Conservation (phyloP, 2,888 invertebrate species). For the Colletes collaris region DNA sequence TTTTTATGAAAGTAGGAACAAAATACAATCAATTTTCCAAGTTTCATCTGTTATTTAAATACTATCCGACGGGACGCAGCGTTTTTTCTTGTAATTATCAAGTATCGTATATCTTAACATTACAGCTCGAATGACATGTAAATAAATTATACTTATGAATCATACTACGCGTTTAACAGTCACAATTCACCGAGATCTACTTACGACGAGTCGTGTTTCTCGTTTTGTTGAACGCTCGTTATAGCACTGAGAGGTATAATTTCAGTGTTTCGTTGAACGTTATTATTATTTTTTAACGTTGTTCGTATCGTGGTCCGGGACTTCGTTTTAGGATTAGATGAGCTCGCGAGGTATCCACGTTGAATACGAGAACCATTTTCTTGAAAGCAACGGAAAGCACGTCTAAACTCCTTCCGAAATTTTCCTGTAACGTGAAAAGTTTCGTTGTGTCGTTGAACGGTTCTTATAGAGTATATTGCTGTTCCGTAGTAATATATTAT, state of each 20-base stretch:
- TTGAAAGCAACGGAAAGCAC: constrained; percentile 79
- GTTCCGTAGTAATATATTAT: too few species aligned
- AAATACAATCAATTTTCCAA: constrained; percentile 29
- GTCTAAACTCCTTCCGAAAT: constrained; percentile 83
- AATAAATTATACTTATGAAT: constrained; percentile 36
- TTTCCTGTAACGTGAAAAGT: constrained; percentile 79
- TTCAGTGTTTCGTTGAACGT: constrained; percentile 76
- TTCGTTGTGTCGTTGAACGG: background rate
- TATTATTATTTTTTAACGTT: constrained; percentile 71
- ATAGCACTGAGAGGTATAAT: constrained; percentile 76
- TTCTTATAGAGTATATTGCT: background rate
- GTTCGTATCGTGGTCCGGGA: constrained; percentile 66
- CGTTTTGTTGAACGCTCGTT: constrained; percentile 58
- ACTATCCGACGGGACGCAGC: constrained; percentile 2
- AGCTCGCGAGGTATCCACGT: constrained; percentile 68
- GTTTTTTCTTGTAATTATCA: constrained; percentile 24
- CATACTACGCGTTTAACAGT: background rate
- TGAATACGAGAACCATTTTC: constrained; percentile 56
- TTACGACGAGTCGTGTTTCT: constrained; percentile 56
- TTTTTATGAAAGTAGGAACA: constrained; percentile 30
- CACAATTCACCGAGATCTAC: background rate
- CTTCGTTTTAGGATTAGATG: constrained; percentile 59
- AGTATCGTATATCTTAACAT: constrained; percentile 25
- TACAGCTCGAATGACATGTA: constrained; percentile 30
- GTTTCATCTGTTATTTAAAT: constrained; percentile 25